Evolutionary conservation across 2,113 vertebrate genomes (phyloP), one percentile per base, ranked within the genome.

Genomic region (Kryptolebias marmoratus): DNA sequence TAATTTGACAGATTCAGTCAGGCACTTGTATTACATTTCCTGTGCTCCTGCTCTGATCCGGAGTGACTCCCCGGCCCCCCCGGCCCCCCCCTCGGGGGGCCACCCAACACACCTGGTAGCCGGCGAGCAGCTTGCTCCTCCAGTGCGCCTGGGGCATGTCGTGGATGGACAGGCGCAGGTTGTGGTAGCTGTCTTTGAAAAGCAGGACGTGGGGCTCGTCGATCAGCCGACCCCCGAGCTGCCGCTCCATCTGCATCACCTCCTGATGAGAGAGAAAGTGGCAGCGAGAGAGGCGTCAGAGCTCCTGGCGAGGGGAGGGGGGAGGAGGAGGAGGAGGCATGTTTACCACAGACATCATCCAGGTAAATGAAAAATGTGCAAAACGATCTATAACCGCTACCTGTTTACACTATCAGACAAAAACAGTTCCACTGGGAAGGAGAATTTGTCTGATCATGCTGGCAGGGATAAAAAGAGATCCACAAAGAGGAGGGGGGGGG

Each of bases 171-270:
- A 99, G 95, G 65, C 97, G 97, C 87, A 99, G 94, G 93, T 98
- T 99, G 94, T 98, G 97, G 92, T 99, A 99, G 87, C 96, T 99
- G 94, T 99, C 98, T 94, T 98, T 99, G 94, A 99, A 98, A 90
- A 97, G 96, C 84, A 99, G 93, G 75, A 97, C 82, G 14, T 97
- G 96, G 3, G 98, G 97, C 79, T 97, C 96, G 84, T 98, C 97
- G 14, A 98, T 97, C 84, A 99, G 93, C 83, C 97, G 96, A 28
- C 98, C 98, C 11, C 98, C 98, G 80, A 98, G 94, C 93, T 99
- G 97, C 81, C 95, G 96, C 91, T 99, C 98, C 94, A 97, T 94
- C 93, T 98, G 96, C 77, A 98, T 96, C 91, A 99, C 97, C 93
- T 99, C 98, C 98, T 99, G 90, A 73, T 74, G 85, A 81, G 68